Base-by-base conservation (phyloP, 1,140 invertebrate species). In the Colletes gigas region DNA sequence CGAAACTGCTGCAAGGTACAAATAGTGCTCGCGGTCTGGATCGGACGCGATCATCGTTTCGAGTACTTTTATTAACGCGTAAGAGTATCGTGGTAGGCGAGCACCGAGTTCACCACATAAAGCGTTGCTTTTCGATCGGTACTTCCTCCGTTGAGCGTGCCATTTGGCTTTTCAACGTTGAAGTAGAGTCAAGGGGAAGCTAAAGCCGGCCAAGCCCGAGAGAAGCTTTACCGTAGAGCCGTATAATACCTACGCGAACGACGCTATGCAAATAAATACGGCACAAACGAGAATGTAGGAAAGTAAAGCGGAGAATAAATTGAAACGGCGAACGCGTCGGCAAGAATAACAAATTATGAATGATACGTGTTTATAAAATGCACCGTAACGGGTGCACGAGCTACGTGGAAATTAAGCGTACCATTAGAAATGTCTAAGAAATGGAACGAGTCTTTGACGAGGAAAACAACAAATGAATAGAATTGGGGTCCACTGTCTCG, bases 201-300 rank as follows among this genome's bases (percentile, higher is more conserved):
- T 47, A 59, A 52, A 70, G 44, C 39, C 44, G 62, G 39, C 30
- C 14, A 66, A 60, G 19, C 44, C 52, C 5, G 57, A 17, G 59
- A 77, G 55, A 50, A 63, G 79, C 57, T 60, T 75, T 44, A 17
- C 21, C 54, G 55, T 60, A 52, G 30, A n/a, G 21, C 41, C 54
- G 30, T 70, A 60, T 78, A 73, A 73, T 83, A 60, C 44, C 17
- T 19, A 50, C 47, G 82, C 55, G 68, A 74, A 73, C 70, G 70
- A 67, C 62, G 62, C 19, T 74, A 74, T 74, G 71, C 78, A 80
- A 80, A 67, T 80, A 80, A 80, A 80, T 74, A 80, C 70, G 21
- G 14, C 12, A 9, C 41, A 19, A 50, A 74, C 62, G 78, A 14
- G 55, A 72, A 59, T 72, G 12, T 52, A 17, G 54, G 50, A 67